These are phyloP conservation scores for Microtus montanus DNA, from an alignment of 2,113 vertebrate genomes.

Conservation along the genomic window DNA sequence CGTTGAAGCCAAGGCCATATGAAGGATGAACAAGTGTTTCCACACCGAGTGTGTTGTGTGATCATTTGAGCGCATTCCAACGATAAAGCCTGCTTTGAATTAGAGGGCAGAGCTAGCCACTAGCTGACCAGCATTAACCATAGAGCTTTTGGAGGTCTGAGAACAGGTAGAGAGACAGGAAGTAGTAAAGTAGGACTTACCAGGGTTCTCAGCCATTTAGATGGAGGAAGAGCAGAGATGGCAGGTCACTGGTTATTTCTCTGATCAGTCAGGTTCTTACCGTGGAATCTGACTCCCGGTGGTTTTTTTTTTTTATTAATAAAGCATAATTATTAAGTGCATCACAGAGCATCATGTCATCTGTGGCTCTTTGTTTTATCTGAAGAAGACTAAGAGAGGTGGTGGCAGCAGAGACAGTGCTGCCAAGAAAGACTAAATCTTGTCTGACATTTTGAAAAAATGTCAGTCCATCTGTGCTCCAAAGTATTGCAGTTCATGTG, in stretches of 20 bases:
- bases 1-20: not conserved
- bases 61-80: not conserved
- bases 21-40: not conserved
- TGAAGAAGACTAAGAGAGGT: not conserved
- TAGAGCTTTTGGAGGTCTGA: not conserved
- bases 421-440: too few relatives aligned
- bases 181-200: not conserved
- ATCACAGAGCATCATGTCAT: not conserved
- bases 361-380: not conserved
- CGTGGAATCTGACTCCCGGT: not conserved
- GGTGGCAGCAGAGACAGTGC: not conserved
- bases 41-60: too few relatives aligned
- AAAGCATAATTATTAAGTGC: not conserved
- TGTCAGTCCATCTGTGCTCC: not conserved
- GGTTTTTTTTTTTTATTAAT: not conserved
- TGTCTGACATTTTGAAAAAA: not conserved
- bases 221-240: not conserved
- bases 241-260: not conserved
- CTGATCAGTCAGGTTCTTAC: not conserved
- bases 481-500: not conserved
- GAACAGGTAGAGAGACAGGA: not conserved
- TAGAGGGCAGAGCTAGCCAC: not conserved
- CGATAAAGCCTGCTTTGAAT: not conserved
- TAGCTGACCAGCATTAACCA: not conserved
- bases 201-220: not conserved